A percentile compares a stretch with the other conserved stretches of the same genome.
phyloP scores from a whole-genome alignment of 2,888 invertebrate species.

The Tuberolachnus salignus region DNA sequence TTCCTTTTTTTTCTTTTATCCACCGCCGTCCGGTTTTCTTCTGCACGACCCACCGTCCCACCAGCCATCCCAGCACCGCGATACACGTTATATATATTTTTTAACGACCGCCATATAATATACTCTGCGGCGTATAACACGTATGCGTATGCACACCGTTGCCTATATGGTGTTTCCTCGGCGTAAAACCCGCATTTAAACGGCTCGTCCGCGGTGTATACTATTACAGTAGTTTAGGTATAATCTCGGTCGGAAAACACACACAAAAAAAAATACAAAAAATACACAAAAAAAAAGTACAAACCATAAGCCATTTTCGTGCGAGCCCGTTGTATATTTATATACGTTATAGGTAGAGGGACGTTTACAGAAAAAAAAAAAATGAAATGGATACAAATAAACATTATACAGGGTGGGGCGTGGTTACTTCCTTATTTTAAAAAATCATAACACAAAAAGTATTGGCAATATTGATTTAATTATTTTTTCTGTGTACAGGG shows the following conservation, averaged over 20 bases:
- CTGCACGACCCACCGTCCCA: too few relatives aligned
- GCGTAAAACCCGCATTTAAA: constrained; percentile 29
- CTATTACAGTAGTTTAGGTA: background rate
- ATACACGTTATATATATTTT: background rate
- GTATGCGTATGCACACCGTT: too few relatives aligned
- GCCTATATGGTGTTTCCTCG: too few relatives aligned
- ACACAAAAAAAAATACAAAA: constrained; percentile 16
- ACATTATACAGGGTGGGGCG: too few relatives aligned
- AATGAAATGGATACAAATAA: background rate
- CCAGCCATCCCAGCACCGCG: too few relatives aligned
- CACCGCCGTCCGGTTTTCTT: background rate
- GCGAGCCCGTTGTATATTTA: background rate
- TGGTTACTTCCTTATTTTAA: too few relatives aligned
- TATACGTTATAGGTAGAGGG: too few relatives aligned
- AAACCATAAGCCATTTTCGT: background rate
- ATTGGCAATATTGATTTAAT: too few relatives aligned
- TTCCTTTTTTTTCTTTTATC: too few relatives aligned
- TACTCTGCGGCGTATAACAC: background rate
- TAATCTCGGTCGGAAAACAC: constrained; percentile 10
- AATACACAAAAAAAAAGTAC: constrained; percentile 1
- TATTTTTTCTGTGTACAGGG: too few relatives aligned
- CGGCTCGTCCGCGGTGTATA: background rate
- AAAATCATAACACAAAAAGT: too few relatives aligned
- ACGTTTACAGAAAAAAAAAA: background rate
- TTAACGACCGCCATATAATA: constrained; percentile 25